These are phyloP conservation scores for Urocynchramus pylzowi DNA, from an alignment of 2,113 vertebrate species.

Conservation along the genomic window DNA sequence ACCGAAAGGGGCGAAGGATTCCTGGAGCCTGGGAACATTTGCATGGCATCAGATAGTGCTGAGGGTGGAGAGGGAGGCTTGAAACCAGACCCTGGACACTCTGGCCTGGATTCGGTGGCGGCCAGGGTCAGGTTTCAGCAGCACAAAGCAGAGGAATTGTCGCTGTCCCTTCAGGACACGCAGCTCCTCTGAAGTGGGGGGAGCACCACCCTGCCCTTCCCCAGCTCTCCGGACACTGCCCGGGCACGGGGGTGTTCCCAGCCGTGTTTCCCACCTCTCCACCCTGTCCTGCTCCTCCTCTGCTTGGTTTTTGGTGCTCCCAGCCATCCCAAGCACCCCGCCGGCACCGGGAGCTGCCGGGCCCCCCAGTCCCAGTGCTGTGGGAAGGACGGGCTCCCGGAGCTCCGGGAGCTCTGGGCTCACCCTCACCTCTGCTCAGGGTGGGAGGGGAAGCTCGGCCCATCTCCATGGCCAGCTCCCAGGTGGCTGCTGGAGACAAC, in stretches of 20 bases:
- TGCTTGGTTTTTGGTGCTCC: neutral
- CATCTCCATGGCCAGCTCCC: neutral
- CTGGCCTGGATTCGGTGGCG: neutral
- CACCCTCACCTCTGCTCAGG: neutral
- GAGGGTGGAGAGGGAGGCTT: neutral
- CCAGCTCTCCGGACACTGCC: neutral
- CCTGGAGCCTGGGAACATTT: neutral
- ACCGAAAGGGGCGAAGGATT: neutral
- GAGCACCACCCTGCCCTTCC: neutral
- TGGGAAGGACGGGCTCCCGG: neutral
- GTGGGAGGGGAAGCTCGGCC: neutral
- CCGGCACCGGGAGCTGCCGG: neutral
- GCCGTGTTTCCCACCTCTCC: rapidly evolving
- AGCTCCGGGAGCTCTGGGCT: neutral
- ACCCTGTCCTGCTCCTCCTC: neutral
- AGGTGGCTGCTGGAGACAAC: neutral
- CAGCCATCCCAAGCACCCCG: neutral
- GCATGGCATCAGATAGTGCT: neutral
- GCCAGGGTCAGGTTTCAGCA: neutral
- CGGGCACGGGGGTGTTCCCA: neutral
- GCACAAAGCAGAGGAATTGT: neutral
- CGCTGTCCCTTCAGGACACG: rapidly evolving
- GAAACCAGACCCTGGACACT: neutral
- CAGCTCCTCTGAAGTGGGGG: neutral
- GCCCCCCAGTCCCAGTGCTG: rapidly evolving